Conservation (phyloP, 2,113 vertebrate species). For the Psittacula cyanocephala region DNA sequence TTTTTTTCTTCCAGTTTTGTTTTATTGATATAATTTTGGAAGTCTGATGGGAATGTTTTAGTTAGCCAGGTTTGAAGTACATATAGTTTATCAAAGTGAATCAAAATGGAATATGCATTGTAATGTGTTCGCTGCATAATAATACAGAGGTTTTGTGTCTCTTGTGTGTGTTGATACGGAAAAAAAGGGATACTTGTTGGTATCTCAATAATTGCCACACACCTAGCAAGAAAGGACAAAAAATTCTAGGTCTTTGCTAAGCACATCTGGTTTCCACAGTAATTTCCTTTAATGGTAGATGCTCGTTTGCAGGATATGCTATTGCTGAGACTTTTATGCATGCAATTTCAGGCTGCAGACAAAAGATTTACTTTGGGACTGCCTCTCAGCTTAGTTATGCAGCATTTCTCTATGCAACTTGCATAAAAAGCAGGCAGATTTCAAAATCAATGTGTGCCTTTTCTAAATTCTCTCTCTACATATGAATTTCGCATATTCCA, state of each 20-base stretch:
- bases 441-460: background rate
- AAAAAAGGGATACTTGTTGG: background rate
- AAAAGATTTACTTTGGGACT: background rate
- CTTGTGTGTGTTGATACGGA: background rate
- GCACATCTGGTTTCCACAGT: background rate
- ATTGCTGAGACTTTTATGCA: background rate
- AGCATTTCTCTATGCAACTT: background rate
- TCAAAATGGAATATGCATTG: background rate
- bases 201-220: background rate
- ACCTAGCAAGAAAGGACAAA: background rate
- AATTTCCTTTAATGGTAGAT: slow-evolving; percentile 13
- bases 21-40: background rate
- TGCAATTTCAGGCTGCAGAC: background rate
- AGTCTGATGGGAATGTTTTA: background rate
- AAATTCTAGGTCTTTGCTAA: background rate
- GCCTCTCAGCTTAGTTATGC: background rate
- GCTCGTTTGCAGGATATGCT: background rate
- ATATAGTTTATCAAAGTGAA: background rate
- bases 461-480: background rate
- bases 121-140: background rate
- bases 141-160: background rate
- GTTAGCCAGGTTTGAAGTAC: background rate
- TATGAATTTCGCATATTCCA: background rate
- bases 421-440: background rate
- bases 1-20: background rate